Evolutionary conservation across 2,797 vertebrate genomes (phyloP).

Genomic region (Peromyscus aztecus): DNA sequence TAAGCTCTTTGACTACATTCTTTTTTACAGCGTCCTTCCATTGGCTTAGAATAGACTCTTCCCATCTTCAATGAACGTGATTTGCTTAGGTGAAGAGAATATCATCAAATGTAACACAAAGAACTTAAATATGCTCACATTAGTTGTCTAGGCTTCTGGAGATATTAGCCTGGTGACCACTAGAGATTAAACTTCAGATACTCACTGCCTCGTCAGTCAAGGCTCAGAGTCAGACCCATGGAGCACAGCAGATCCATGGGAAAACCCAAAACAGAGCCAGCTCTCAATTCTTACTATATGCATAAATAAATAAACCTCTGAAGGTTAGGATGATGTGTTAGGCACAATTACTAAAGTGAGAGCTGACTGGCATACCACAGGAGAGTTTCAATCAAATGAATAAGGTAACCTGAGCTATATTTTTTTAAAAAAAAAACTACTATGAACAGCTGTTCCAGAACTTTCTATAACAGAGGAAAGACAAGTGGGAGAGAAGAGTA

Average conservation of each 20-base stretch:
- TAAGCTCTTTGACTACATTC: neutral
- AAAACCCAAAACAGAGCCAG: neutral
- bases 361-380: neutral
- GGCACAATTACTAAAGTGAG: neutral
- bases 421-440: neutral
- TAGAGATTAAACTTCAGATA: neutral
- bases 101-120: neutral
- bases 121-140: neutral
- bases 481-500: neutral
- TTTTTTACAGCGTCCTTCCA: neutral
- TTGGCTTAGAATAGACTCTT: neutral
- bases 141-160: neutral
- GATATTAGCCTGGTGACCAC: neutral
- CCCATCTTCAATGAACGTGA: neutral
- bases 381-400: neutral
- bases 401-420: neutral
- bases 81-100: neutral
- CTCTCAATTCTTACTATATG: neutral
- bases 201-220: neutral
- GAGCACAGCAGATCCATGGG: neutral
- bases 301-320: neutral
- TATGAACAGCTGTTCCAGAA: neutral
- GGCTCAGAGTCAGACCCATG: neutral
- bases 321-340: neutral
- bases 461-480: neutral